Evolutionary conservation across 2,113 vertebrate species (phyloP).

Genomic region (Osmerus mordax): DNA sequence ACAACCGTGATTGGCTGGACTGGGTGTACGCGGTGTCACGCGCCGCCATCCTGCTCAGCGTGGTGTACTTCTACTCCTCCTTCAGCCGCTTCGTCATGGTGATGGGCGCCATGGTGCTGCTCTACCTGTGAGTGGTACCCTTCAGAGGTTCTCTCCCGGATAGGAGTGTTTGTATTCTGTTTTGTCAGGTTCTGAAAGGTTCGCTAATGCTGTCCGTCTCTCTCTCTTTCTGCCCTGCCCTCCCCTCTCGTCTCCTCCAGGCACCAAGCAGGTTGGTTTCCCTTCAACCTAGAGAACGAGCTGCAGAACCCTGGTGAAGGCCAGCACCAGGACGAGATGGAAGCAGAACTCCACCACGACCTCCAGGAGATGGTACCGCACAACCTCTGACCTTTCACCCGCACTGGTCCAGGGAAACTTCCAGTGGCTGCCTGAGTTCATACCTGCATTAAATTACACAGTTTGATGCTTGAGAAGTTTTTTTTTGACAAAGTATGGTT

Average conservation of each 20-base stretch:
- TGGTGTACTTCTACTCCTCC: constrained; percentile 97
- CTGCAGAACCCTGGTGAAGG: constrained; percentile 76
- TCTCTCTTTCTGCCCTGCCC: background rate
- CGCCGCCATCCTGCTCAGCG: constrained; percentile 86
- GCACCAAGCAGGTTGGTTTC: constrained; percentile 96
- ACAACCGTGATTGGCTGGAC: constrained; percentile 95
- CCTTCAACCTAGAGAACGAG: constrained; percentile 87
- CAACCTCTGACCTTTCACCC: background rate
- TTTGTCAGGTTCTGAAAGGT: background rate
- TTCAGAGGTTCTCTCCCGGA: background rate
- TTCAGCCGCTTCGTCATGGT: constrained; percentile 97
- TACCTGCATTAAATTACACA: too few species aligned
- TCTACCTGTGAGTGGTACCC: constrained; percentile 87
- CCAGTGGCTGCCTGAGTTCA: too few species aligned
- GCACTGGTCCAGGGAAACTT: background rate
- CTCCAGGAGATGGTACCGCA: constrained; percentile 83
- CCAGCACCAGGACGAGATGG: constrained; percentile 77
- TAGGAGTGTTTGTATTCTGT: background rate
- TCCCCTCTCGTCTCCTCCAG: constrained; percentile 53
- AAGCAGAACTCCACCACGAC: constrained; percentile 77
- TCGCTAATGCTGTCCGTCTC: background rate
- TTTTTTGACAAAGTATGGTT: too few species aligned
- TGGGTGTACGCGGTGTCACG: constrained; percentile 93
- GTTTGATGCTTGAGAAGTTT: too few species aligned
- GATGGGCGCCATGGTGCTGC: constrained; percentile 92